phyloP scores from a whole-genome alignment of 1,140 invertebrate genomes.

The Lepidurus apus region DNA sequence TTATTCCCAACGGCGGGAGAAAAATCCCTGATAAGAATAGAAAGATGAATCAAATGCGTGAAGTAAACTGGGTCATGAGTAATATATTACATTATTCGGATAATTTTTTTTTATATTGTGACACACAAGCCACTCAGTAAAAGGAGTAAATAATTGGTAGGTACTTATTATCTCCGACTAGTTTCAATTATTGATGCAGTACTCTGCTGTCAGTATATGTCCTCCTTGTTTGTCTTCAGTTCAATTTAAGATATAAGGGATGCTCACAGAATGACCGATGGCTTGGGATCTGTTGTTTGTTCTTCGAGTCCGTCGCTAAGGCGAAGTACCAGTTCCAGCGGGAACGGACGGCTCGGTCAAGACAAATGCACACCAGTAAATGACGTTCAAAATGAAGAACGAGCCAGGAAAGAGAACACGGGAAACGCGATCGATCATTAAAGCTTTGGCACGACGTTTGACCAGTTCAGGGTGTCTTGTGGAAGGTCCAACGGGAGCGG shows the following conservation, averaged over 20 bases:
- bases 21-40: no score
- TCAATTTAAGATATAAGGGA: background rate
- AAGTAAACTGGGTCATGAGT: no score
- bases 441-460: constrained; percentile 63
- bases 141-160: background rate
- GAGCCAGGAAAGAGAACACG: constrained; percentile 82
- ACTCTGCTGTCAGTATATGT: background rate
- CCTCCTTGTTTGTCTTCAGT: background rate
- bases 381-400: constrained; percentile 77
- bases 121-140: background rate
- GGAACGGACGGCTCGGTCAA: background rate
- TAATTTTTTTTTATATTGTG: no score
- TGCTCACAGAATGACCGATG: background rate
- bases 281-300: background rate
- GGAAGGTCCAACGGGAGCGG: constrained; percentile 42
- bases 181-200: background rate
- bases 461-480: constrained; percentile 37
- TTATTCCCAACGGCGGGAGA: background rate
- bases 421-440: constrained; percentile 79
- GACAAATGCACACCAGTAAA: constrained; percentile 79
- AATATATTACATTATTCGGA: no score
- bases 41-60: no score
- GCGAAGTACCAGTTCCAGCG: background rate
- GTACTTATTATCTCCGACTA: background rate
- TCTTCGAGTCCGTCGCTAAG: background rate